These are phyloP conservation scores for Fistularia commersonii DNA, from an alignment of 2,797 vertebrate genomes.

Conservation along the genomic window DNA sequence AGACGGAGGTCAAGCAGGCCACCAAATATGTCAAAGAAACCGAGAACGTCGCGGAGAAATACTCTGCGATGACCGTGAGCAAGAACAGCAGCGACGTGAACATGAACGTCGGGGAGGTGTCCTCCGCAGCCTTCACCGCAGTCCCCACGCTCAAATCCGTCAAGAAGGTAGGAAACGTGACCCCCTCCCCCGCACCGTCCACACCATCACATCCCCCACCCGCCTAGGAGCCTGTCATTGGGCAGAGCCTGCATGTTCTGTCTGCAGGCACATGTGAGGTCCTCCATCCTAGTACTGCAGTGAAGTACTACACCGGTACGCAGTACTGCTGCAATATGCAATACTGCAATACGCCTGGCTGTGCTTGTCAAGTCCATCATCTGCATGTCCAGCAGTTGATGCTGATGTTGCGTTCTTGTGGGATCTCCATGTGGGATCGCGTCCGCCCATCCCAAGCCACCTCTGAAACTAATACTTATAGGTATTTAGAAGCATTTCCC, in stretches of 20 bases:
- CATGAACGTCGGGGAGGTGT: slow-evolving; percentile 76
- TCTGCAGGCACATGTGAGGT: slow-evolving; percentile 18
- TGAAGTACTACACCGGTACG: not conserved
- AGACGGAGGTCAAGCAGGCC: slow-evolving; percentile 79
- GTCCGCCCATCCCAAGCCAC: too few species aligned
- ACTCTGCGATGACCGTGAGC: slow-evolving; percentile 77
- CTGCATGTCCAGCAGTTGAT: too few species aligned
- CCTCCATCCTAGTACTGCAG: slow-evolving; percentile 25
- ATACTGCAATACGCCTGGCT: too few species aligned
- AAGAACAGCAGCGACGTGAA: slow-evolving; percentile 79
- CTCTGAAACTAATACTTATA: too few species aligned
- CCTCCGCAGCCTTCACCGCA: slow-evolving; percentile 79
- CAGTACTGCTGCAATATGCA: too few species aligned
- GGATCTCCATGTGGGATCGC: too few species aligned
- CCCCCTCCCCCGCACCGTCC: too few species aligned
- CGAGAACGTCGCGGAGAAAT: slow-evolving; percentile 83
- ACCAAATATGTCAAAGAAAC: slow-evolving; percentile 84
- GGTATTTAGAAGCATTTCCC: too few species aligned
- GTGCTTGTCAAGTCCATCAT: too few species aligned
- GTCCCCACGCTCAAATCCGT: slow-evolving; percentile 78
- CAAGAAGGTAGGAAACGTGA: slow-evolving; percentile 72
- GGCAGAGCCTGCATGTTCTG: not conserved
- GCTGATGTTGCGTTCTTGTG: too few species aligned
- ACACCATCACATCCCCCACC: too few species aligned
- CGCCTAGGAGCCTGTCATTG: slow-evolving; percentile 7